phyloP scores from a whole-genome alignment of 2,113 vertebrate genomes.

The Todiramphus chloris region DNA sequence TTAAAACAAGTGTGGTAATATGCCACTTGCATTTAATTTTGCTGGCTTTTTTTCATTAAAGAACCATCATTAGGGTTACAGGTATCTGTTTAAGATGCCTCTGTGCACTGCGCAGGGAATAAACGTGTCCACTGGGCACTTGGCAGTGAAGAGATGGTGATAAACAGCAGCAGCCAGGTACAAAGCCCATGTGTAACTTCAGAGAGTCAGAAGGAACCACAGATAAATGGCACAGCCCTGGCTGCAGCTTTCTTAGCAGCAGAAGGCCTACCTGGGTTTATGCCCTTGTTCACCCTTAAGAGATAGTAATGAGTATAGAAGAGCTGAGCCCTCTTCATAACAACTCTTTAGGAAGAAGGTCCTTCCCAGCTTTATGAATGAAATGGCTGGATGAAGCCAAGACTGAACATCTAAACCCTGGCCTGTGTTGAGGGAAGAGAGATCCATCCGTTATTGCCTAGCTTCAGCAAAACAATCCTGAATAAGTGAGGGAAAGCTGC shows the following conservation, averaged over 20 bases:
- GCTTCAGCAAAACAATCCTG: neutral
- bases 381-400: neutral
- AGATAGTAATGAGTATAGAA: neutral
- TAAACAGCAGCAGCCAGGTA: neutral
- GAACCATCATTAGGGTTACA: slow-evolving; percentile 10
- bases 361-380: neutral
- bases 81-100: slow-evolving; percentile 62
- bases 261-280: neutral
- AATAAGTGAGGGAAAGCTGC: neutral
- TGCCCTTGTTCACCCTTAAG: neutral
- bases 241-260: neutral
- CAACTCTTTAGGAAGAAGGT: neutral
- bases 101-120: slow-evolving; percentile 11
- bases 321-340: neutral
- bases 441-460: neutral
- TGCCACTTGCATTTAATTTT: slow-evolving; percentile 70
- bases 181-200: neutral
- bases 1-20: slow-evolving; percentile 74
- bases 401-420: neutral
- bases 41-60: slow-evolving; percentile 61
- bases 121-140: slow-evolving; percentile 42
- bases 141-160: neutral
- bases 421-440: neutral
- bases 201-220: neutral
- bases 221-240: neutral